Percentiles rank a stretch among this genome's conserved stretches.
These are phyloP conservation scores for Tinea semifulvella DNA, from an alignment of 2,888 invertebrate species.

Conservation along the genomic window DNA sequence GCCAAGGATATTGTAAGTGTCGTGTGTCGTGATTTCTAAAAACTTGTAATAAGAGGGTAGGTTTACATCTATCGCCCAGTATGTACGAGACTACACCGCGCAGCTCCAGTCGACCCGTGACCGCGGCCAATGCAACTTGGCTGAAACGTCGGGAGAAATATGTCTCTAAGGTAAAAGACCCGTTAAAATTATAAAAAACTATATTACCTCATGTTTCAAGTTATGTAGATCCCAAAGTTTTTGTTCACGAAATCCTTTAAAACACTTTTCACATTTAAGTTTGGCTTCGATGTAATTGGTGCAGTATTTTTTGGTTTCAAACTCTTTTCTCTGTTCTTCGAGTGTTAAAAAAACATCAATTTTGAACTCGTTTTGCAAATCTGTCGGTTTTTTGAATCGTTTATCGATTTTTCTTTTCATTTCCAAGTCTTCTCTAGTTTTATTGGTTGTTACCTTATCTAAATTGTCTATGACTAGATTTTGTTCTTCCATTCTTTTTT, in stretches of 20 bases:
- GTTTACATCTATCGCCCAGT: too few species aligned
- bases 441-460: too few species aligned
- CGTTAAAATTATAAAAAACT: too few species aligned
- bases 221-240: slow-evolving; percentile 5
- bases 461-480: slow-evolving; percentile 4
- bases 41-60: too few species aligned
- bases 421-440: background rate
- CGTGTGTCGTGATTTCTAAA: too few species aligned
- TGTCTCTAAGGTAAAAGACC: too few species aligned
- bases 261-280: slow-evolving; percentile 6
- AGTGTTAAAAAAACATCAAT: slow-evolving; percentile 7
- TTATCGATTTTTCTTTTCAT: slow-evolving; percentile 1
- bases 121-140: too few species aligned
- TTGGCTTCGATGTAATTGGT: background rate
- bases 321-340: slow-evolving; percentile 4
- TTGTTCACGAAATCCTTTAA: slow-evolving; percentile 10
- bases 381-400: background rate
- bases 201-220: slow-evolving; percentile 13
- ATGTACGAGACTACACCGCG: too few species aligned
- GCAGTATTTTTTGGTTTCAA: background rate
- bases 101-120: too few species aligned
- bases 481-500: background rate
- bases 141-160: too few species aligned
- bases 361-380: slow-evolving; percentile 3
- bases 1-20: too few species aligned